Evolutionary conservation across 2,888 invertebrate species (phyloP), one percentile per base, ranked within the genome.

Genomic region (Capitulum mitella): DNA sequence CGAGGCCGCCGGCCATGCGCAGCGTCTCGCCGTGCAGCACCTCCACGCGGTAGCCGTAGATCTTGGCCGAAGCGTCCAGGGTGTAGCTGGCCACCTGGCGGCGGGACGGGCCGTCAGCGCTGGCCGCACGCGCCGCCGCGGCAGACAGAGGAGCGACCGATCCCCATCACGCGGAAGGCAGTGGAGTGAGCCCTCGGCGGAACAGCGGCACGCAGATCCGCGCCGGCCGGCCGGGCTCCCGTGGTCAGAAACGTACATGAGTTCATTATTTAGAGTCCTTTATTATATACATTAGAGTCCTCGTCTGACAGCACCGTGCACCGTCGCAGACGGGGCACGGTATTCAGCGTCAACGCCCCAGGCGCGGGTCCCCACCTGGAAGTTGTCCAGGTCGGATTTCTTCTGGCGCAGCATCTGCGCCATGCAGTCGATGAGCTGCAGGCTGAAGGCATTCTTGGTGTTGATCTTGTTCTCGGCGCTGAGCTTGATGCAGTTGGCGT

Each of bases 31-130:
- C 88, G 85, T 95, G 92, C 19, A 95, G 90, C 58, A 91, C 91
- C 85, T 97, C 96, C 0, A 97, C 96, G 80, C 95, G 89, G 80
- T 92, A 90, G 0, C 93, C 92, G 85, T 96, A 96, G 78, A 96
- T 94, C 84, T 93, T 93, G 0, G 94, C 90, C 16, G 95, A 93
- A 0, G 95, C 95, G 85, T 96, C 96, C 77, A 97, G 87, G 0
- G 95, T 92, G 0, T 92, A 92, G 77, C 94, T 92, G 1, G 93
- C 95, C 22, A 93, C 90, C 89, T 93, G 90, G 43, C 0, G 16
- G 22, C 43, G 75, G 76, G 58, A 3, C 58, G 43, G 0, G 78
- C 40, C 34, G 48, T 16, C 32, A n/a, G n/a, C 26, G n/a, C n/a
- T n/a, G n/a, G n/a, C n/a, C n/a, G n/a, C n/a, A n/a, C n/a, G n/a